A percentile compares a stretch with the other conserved stretches of the same genome.
phyloP scores from a whole-genome alignment of 2,888 invertebrate species.

The Orchesella flavescens region DNA sequence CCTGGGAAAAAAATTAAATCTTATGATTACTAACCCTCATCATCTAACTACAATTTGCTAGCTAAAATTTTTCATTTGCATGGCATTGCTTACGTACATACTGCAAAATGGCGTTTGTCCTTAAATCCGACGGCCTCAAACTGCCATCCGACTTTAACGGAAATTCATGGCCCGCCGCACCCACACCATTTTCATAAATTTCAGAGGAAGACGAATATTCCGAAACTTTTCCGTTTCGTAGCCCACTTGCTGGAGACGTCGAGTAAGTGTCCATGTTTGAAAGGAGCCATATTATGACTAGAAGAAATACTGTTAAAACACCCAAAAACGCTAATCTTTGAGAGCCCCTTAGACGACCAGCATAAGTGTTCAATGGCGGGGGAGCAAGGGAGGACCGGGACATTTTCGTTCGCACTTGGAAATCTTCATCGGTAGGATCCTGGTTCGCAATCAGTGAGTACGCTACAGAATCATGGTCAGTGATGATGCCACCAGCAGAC shows the following conservation, averaged over 20 bases:
- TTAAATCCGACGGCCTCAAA: constrained; percentile 20
- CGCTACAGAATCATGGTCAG: constrained; percentile 25
- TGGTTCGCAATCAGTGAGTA: constrained; percentile 35
- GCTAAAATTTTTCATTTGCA: too few species aligned
- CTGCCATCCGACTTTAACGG: constrained; percentile 34
- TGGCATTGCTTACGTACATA: too few species aligned
- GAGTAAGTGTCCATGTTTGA: constrained; percentile 29
- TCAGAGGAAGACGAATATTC: too few species aligned
- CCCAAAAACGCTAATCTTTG: constrained; percentile 40
- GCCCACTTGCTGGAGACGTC: background rate
- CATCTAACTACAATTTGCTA: too few species aligned
- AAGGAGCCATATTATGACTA: constrained; percentile 45
- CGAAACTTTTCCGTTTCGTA: too few species aligned
- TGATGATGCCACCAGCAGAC: constrained; percentile 1
- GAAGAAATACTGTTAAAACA: constrained; percentile 11
- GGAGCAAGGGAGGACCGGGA: background rate
- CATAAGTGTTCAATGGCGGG: constrained; percentile 27
- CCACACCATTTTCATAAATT: background rate
- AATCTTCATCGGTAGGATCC: background rate
- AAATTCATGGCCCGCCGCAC: background rate
- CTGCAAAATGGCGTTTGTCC: background rate
- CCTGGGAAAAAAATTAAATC: constrained; percentile 17
- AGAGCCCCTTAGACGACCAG: constrained; percentile 23
- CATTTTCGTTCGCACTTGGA: background rate
- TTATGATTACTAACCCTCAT: too few species aligned